Base-by-base conservation (phyloP, 2,888 invertebrate genomes). In the Volucella zonaria region DNA sequence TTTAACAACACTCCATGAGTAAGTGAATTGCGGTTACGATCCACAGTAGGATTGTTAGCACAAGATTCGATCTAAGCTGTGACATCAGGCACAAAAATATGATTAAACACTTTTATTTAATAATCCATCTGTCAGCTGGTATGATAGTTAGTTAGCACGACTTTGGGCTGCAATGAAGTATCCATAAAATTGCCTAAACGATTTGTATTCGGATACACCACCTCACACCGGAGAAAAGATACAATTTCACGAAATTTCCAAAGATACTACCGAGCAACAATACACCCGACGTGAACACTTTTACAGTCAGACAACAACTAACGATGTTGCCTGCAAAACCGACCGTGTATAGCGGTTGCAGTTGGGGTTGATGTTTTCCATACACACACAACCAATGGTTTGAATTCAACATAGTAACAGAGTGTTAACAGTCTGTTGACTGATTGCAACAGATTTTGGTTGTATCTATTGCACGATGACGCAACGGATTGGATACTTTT, bases 271-370 rank as follows among this genome's bases (percentile, higher is more conserved):
- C 54, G 49, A 49, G 1, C 18, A 64, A 15, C 8, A 38, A 6
- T 6, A 31, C 31, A 4, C 31, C 47, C 80, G 73, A 85, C 68
- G 62, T 66, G 31, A 10, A 64, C 61, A 45, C 40, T 18, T 49
- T 62, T 52, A 64, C 67, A 73, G 80, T 68, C 73, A 68, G 47
- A 81, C 52, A 73, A 18, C 76, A 68, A 85, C 85, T 85, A 81
- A 85, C 47, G 45, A 73, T 52, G 52, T 52, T 15, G 52, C 64
- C 40, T 54, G 81, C 23, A 64, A 62, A 52, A 68, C 76, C 76
- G 76, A 51, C 71, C 56, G 54, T 15, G 82, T 82, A 82, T 76
- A 85, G 80, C 64, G 80, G 67, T 85, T 79, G 82, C 31, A 54
- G 54, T 31, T 31, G 31, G 4, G 6, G 31, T 31, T 31, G 31